Conservation (phyloP, 1,140 invertebrate genomes). For the Sipha flava region DNA sequence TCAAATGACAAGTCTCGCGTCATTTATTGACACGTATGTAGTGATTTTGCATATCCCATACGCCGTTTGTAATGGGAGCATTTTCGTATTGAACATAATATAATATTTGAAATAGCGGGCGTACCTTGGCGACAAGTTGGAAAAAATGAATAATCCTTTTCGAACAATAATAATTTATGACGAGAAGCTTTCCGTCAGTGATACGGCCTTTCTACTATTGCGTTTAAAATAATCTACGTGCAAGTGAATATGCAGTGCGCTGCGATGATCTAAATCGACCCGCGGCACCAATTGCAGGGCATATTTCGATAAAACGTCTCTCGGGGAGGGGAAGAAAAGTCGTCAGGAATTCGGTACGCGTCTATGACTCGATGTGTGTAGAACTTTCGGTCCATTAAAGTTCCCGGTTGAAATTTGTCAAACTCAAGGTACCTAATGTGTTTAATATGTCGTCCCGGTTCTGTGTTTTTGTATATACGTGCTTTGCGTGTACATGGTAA, state of each 20-base stretch:
- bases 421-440: slow-evolving; percentile 3
- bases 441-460: not conserved
- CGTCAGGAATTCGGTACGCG: slow-evolving; percentile 10
- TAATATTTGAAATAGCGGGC: no score
- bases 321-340: not conserved
- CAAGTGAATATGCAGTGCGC: not conserved
- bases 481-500: no score
- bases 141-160: not conserved
- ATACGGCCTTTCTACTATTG: not conserved
- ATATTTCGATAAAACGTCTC: not conserved
- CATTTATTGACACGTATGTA: not conserved
- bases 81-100: no score
- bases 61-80: not conserved
- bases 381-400: slow-evolving; percentile 21
- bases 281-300: not conserved
- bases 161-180: not conserved
- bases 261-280: not conserved
- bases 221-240: not conserved
- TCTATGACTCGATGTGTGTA: not conserved
- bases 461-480: not conserved
- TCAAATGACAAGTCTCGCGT: no score
- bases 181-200: not conserved
- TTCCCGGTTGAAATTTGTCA: slow-evolving; percentile 7
- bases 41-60: not conserved
- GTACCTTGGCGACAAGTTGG: no score